Conservation (phyloP, 2,797 vertebrate genomes). For the Limosa lapponica region DNA sequence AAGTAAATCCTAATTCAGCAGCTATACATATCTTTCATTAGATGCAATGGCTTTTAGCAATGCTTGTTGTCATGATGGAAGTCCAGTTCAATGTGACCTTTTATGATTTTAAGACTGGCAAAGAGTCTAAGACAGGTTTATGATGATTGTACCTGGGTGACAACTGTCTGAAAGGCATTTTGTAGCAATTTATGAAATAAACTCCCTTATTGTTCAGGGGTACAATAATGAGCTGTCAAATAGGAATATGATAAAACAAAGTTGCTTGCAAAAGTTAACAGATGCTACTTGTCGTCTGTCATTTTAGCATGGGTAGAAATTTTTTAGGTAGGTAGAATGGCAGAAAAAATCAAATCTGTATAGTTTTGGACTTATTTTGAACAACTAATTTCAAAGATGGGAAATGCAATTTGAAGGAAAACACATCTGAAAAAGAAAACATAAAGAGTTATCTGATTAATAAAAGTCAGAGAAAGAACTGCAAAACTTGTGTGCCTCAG, state of each 20-base stretch:
- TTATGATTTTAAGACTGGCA: not conserved
- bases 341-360: not conserved
- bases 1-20: not conserved
- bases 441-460: not conserved
- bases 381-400: not conserved
- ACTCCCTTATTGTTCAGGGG: not conserved
- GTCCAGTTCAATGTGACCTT: not conserved
- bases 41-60: not conserved
- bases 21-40: not conserved
- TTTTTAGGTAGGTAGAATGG: not conserved
- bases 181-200: not conserved
- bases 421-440: not conserved
- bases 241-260: not conserved
- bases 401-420: not conserved
- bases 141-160: not conserved
- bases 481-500: not conserved
- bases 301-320: not conserved
- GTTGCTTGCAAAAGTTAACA: not conserved
- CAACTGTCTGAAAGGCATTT: not conserved
- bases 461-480: not conserved
- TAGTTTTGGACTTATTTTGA: not conserved
- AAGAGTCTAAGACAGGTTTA: not conserved
- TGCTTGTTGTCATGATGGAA: not conserved
- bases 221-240: not conserved
- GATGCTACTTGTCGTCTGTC: not conserved